Conservation (phyloP, 2,113 vertebrate genomes). For the Lethenteron camtschaticum region DNA sequence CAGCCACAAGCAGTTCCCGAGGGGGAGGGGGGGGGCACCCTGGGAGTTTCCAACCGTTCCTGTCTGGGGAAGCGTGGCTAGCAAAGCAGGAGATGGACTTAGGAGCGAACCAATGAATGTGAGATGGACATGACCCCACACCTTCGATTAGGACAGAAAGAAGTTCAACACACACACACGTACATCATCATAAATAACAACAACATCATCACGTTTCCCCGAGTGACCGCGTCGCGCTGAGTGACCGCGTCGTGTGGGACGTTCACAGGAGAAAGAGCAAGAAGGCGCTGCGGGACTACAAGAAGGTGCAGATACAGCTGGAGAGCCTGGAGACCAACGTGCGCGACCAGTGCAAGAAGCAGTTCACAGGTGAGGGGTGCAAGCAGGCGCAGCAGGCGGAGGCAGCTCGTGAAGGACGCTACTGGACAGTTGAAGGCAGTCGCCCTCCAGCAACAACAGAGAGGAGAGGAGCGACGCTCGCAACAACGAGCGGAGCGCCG, state of each 20-base stretch:
- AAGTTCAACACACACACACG: not conserved
- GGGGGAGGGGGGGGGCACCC: no score
- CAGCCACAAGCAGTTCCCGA: not conserved
- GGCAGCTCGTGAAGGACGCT: not conserved
- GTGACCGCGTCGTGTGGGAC: not conserved
- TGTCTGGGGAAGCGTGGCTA: not conserved
- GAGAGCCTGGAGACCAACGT: conserved; percentile 64
- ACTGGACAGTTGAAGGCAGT: no score
- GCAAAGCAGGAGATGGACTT: not conserved
- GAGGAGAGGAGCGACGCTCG: no score
- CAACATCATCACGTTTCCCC: not conserved
- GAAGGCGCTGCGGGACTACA: conserved; percentile 56
- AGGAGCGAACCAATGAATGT: not conserved
- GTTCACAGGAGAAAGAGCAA: conserved; percentile 50
- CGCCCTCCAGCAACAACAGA: no score
- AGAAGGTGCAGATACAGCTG: conserved; percentile 59
- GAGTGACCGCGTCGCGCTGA: not conserved
- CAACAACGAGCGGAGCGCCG: no score
- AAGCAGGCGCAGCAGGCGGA: not conserved
- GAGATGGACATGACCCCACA: not conserved
- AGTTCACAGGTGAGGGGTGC: conserved; percentile 41
- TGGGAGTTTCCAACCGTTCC: no score
- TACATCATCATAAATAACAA: not conserved
- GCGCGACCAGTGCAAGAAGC: conserved; percentile 63
- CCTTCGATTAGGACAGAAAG: not conserved